Evolutionary conservation across 2,113 vertebrate species (phyloP).

Genomic region (Nerophis ophidion): DNA sequence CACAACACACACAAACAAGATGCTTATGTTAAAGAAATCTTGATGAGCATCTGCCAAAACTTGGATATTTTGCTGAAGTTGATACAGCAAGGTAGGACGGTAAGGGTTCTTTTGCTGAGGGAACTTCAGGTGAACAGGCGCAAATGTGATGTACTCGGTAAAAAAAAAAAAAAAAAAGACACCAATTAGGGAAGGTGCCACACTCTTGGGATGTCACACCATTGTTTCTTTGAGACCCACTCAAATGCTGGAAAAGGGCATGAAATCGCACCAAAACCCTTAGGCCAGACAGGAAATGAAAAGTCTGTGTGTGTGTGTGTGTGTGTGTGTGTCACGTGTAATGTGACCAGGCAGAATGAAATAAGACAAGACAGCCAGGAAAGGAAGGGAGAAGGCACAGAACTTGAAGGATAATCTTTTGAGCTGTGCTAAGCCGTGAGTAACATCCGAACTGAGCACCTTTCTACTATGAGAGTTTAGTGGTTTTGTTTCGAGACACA

Average conservation of each 20-base stretch:
- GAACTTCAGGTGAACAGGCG: conserved; percentile 53
- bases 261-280: conserved; percentile 62
- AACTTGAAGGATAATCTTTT: conserved; percentile 31
- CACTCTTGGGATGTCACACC: conserved; percentile 48
- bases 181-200: conserved; percentile 58
- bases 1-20: too few relatives aligned
- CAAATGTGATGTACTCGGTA: conserved; percentile 57
- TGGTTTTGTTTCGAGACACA: background rate
- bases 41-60: conserved; percentile 21
- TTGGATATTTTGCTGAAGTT: conserved; percentile 35
- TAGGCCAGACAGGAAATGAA: conserved; percentile 48
- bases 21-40: background rate
- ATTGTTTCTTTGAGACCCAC: conserved; percentile 61
- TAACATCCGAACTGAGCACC: conserved; percentile 10
- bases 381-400: conserved; percentile 22
- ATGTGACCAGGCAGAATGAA: conserved; percentile 39
- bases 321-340: conserved; percentile 20
- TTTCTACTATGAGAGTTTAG: background rate
- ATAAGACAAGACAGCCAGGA: conserved; percentile 49
- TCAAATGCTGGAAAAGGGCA: conserved; percentile 63
- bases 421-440: conserved; percentile 29
- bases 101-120: too few relatives aligned
- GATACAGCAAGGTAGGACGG: conserved; percentile 32
- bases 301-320: conserved; percentile 8
- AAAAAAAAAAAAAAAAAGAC: too few relatives aligned